Evolutionary conservation across 2,113 vertebrate species (phyloP).

Genomic region (Sprattus sprattus): DNA sequence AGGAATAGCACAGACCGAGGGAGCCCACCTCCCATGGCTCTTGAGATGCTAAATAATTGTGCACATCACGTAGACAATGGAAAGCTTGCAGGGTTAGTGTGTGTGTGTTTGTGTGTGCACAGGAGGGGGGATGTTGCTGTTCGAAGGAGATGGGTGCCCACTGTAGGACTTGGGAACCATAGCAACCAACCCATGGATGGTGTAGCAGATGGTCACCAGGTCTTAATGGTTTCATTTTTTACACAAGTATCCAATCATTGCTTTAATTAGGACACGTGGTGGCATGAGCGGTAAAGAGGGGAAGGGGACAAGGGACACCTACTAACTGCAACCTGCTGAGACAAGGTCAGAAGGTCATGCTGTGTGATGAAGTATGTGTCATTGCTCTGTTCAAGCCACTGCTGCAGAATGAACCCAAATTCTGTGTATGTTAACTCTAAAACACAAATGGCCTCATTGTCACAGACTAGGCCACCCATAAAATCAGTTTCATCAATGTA

Average conservation of each 20-base stretch:
- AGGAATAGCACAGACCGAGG: background rate
- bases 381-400: background rate
- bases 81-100: background rate
- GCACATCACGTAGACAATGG: constrained; percentile 11
- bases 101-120: background rate
- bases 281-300: background rate
- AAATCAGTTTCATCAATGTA: background rate
- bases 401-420: background rate
- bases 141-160: constrained; percentile 18
- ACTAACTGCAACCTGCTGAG: background rate
- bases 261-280: background rate
- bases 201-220: constrained; percentile 24
- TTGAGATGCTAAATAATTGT: constrained; percentile 33
- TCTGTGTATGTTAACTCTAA: background rate
- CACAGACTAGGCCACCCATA: background rate
- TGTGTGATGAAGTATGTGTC: background rate
- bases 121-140: background rate
- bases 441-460: background rate
- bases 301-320: background rate
- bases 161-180: constrained; percentile 32
- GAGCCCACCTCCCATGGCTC: background rate
- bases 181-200: constrained; percentile 38
- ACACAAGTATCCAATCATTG: background rate
- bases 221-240: constrained; percentile 22
- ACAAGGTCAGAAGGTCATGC: background rate